Base-by-base conservation (phyloP, 2,888 invertebrate species). In the Micropterix aruncella region DNA sequence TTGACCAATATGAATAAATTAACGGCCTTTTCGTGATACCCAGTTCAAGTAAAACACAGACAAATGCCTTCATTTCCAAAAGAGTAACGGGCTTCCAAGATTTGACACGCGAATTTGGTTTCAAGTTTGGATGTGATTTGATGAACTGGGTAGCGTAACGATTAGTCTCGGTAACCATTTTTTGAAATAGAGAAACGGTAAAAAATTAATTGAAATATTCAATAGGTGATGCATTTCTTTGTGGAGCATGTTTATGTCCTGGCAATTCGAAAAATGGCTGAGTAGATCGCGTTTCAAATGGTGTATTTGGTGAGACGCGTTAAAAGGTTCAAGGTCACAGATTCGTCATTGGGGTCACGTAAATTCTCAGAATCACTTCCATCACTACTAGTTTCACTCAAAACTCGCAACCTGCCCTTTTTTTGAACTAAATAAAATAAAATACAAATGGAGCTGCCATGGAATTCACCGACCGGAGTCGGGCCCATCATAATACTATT, bases 151-250 rank as follows among this genome's bases (percentile, higher is more conserved):
- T 27, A 15, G 47, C 52, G 44, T 52, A 51, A 40, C 52, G 42
- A 41, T 53, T 52, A 17, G 51, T 52, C 49, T 52, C 50, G n/a
- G 15, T 38, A 37, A 51, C 50, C 9, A 48, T 46, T 19, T 19
- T 12, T 19, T 41, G 37, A n/a, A 40, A 37, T n/a, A 52, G 40
- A 18, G 15, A 19, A 12, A 17, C 12, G 15, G 45, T 52, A 36
- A 52, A 50, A 50, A 48, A 51, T 45, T 49, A 46, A 48, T 52
- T 50, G 42, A 53, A 53, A 48, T 50, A 53, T 40, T 45, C 49
- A 45, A 48, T 53, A 14, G 51, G 50, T 43, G 44, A 47, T n/a
- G 47, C 44, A 41, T 47, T 46, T 40, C 40, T 14, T 27, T 46
- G 37, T 43, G 48, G 48, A 18, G 41, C 43, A 45, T 48, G 43